Conservation (phyloP, 2,888 invertebrate genomes). For the Sympetrum striolatum region DNA sequence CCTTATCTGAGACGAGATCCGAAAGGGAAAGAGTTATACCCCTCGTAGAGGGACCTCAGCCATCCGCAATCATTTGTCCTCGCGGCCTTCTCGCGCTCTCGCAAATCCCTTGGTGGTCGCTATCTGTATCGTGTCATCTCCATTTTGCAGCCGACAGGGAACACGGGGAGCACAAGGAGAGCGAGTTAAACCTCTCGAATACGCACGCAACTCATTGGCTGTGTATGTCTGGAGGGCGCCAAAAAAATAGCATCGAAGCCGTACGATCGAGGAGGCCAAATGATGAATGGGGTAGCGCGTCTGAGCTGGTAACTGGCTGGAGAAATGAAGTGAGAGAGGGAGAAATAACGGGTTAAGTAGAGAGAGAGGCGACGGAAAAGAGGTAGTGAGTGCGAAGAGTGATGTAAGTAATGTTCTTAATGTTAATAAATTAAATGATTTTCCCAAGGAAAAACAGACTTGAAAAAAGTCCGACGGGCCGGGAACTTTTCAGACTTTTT, state of each 20-base stretch:
- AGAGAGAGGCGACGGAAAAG: neutral
- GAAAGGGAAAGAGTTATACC: neutral
- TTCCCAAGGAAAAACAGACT: too few relatives aligned
- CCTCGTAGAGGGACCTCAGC: neutral
- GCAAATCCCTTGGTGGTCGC: neutral
- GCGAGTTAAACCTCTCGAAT: neutral
- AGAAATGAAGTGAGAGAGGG: neutral
- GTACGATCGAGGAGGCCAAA: neutral
- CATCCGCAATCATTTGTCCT: slow-evolving; percentile 22
- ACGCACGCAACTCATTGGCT: neutral
- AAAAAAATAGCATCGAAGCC: neutral
- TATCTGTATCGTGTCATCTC: slow-evolving; percentile 13
- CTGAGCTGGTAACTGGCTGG: neutral
- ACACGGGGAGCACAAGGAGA: neutral
- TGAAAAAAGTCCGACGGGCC: too few relatives aligned
- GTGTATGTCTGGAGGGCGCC: neutral
- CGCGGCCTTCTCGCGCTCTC: neutral
- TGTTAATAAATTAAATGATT: too few relatives aligned
- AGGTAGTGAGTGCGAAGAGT: neutral
- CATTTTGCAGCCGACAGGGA: neutral
- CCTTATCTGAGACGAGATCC: neutral
- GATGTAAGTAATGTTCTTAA: too few relatives aligned
- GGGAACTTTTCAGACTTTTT: too few relatives aligned
- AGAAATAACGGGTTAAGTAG: neutral
- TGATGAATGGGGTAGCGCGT: neutral